Base-by-base conservation (phyloP, 2,113 vertebrate genomes). In the Lathamus discolor region DNA sequence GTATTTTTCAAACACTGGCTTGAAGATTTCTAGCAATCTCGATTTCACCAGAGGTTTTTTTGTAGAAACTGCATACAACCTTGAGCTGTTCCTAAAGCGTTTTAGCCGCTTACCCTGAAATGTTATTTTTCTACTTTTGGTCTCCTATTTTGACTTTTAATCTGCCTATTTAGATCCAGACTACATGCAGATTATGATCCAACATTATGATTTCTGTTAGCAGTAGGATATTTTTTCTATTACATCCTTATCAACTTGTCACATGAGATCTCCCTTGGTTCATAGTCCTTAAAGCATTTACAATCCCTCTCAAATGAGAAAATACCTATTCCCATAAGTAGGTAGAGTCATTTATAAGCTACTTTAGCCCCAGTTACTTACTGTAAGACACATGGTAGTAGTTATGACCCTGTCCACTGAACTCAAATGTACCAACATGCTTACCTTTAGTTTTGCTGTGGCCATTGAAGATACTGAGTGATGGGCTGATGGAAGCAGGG, bases 361-460 rank as follows among this genome's bases (percentile, higher is more conserved):
- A 17, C 43, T 17, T 82, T 39, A 81, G 11, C 33, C 43, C 76
- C 63, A 54, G 0, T 11, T 49, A 35, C 17, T 54, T 13, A 3
- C 28, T 49, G 11, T 54, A 61, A 61, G 55, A 8, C 33, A 3
- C 0, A 3, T 17, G 49, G 41, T 22, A n/a, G 19, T 19, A 80
- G 52, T 33, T 46, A 13, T 6, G 27, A 3, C 51, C 69, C 81
- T 16, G 23, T 7, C 2, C 2, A 1, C 51, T 24, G 41, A 73
- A 4, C 39, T 27, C 69, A 39, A 16, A 29, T 1, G 7, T 54
- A 52, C 15, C 4, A 0, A 10, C 17, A 10, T 27, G n/a, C 27
- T 68, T 49, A 78, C 61, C 46, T 44, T 1, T 14, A 29, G 31
- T 64, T 87, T 87, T 48, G 9, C 41, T 62, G 67, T 51, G 35